Conservation (phyloP, 2,113 vertebrate species). For the Myrmecobius fasciatus region DNA sequence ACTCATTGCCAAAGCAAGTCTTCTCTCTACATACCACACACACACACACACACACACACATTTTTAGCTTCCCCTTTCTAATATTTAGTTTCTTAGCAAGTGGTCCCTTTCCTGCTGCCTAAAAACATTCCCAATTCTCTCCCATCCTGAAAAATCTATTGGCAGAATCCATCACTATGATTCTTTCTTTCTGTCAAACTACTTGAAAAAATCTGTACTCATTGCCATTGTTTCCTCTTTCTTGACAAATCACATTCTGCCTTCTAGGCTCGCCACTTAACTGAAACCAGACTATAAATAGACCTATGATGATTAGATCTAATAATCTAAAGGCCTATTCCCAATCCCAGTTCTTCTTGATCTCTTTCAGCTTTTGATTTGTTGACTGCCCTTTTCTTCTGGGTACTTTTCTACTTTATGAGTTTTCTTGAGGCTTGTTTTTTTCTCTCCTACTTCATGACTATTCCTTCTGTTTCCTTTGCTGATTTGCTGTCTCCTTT, state of each 20-base stretch:
- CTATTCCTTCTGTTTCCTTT: neutral
- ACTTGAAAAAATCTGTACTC: neutral
- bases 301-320: too few relatives aligned
- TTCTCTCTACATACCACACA: neutral
- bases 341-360: neutral
- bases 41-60: too few relatives aligned
- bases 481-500: neutral
- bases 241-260: neutral
- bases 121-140: neutral
- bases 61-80: neutral
- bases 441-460: neutral
- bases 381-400: neutral
- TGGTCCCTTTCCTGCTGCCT: neutral
- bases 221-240: neutral
- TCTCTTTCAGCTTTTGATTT: neutral
- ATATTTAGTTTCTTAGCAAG: neutral
- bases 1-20: too few relatives aligned
- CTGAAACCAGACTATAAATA: neutral
- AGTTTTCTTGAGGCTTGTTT: neutral
- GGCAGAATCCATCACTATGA: neutral
- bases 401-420: neutral
- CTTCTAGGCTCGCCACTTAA: neutral
- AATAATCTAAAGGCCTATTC: neutral
- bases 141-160: neutral
- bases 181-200: neutral